Conservation (phyloP, 2,113 vertebrate species). For the Ariopsis seemanni region DNA sequence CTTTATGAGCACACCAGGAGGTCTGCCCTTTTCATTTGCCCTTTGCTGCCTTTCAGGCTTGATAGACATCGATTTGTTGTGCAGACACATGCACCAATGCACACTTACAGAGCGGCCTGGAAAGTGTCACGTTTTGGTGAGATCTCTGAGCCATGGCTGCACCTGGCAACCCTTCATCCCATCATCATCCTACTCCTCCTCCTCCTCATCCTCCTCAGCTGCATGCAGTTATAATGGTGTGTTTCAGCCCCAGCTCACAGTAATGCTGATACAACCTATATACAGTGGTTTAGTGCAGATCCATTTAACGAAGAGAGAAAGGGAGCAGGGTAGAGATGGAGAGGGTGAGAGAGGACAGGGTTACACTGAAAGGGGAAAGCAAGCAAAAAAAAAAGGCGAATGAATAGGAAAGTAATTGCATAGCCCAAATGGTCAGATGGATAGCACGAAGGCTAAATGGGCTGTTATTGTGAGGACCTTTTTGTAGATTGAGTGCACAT, state of each 20-base stretch:
- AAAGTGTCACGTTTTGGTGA: conserved; percentile 35
- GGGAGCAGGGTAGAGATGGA: not conserved
- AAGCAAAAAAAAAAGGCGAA: not conserved
- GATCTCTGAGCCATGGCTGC: conserved; percentile 22
- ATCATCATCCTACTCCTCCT: conserved; percentile 13
- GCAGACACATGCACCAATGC: conserved; percentile 35
- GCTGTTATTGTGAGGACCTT: conserved; percentile 33
- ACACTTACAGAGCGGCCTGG: conserved; percentile 29
- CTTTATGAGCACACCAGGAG: conserved; percentile 6
- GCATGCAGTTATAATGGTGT: conserved; percentile 1
- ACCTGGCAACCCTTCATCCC: conserved; percentile 18
- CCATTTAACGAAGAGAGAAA: not conserved
- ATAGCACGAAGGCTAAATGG: conserved; percentile 35
- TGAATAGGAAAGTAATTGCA: conserved; percentile 39
- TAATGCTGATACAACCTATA: not conserved
- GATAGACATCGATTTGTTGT: conserved; percentile 33
- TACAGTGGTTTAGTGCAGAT: not conserved
- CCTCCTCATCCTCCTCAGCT: conserved; percentile 33
- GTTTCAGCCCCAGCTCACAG: conserved; percentile 6
- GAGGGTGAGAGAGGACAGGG: not conserved
- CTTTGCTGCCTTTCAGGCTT: conserved; percentile 21
- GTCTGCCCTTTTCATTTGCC: conserved; percentile 23
- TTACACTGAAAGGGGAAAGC: not conserved
- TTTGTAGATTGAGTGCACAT: conserved; percentile 38
- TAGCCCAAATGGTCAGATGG: conserved; percentile 35